A percentile compares a stretch with the other conserved stretches of the same genome.
These are phyloP conservation scores for Plecturocebus donacophilus DNA, from an alignment of 2,113 vertebrate genomes.

Conservation along the genomic window DNA sequence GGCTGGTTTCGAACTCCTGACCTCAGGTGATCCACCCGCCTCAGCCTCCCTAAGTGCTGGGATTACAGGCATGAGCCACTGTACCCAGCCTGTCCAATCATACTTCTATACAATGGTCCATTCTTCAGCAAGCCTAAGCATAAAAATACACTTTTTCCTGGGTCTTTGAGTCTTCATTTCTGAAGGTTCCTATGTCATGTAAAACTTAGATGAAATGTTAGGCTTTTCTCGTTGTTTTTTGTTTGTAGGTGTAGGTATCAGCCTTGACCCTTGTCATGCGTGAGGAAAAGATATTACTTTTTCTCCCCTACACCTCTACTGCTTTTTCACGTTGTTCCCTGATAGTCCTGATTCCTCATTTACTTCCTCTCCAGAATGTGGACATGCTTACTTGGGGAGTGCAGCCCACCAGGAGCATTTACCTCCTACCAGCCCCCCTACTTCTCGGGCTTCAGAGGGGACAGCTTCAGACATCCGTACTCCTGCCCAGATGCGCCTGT, in stretches of 20 bases:
- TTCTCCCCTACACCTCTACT: neutral
- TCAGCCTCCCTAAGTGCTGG: too few species aligned
- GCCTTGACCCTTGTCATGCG: neutral
- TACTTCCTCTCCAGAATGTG: slow-evolving; percentile 69
- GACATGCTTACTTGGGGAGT: neutral
- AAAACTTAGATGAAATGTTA: neutral
- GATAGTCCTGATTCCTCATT: neutral
- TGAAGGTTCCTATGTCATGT: neutral
- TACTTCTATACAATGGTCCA: neutral
- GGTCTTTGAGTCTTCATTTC: neutral
- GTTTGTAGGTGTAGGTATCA: neutral
- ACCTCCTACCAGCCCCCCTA: neutral
- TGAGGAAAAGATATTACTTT: neutral
- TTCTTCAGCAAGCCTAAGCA: neutral
- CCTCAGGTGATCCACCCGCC: too few species aligned
- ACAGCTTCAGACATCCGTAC: neutral
- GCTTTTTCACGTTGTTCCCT: neutral
- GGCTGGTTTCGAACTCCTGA: too few species aligned
- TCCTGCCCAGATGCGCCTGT: neutral
- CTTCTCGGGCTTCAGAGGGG: neutral
- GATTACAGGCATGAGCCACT: too few species aligned
- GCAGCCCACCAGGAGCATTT: neutral
- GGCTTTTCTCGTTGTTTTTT: neutral
- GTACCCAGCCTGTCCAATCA: too few species aligned
- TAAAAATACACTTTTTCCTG: neutral